Evolutionary conservation across 2,113 vertebrate species (phyloP), one percentile per base, ranked within the genome.

Genomic region (Apteryx mantelli): DNA sequence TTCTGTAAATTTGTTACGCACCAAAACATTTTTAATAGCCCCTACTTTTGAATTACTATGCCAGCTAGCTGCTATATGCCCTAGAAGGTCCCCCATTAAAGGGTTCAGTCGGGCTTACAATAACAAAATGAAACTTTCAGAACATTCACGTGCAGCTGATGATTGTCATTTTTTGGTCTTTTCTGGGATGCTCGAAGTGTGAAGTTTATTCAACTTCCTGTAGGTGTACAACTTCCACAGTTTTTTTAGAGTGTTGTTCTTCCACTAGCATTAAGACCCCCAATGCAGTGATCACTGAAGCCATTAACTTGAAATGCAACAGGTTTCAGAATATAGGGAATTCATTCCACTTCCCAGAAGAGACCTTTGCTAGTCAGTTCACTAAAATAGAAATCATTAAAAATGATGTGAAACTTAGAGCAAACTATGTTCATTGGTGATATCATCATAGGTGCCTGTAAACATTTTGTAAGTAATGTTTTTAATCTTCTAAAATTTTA

Each of bases 61-160:
- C 28, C 5, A 32, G 4, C 2, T 12, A 25, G 21, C 11, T 48
- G 2, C n/a, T 61, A 1, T 34, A 4, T 5, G 1, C 69, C 40
- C 73, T 28, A 30, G 6, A 52, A 24, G 13, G 7, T 61, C 13
- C 40, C 14, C 8, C 3, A 5, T 70, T 46, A 22, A 73, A 46
- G 32, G 9, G 20, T 56, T 80, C 25, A 22, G 19, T 68, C 52
- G 22, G 36, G 14, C 15, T 88, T 9, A 32, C 16, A 71, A 68
- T 53, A 65, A 11, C 15, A 3, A 28, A 6, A 66, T 21, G 32
- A 69, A 1, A 2, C 4, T 40, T 74, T 1, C 36, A 22, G 1
- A 9, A 7, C 8, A 2, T 85, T 56, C 9, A 18, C 2, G 7
- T 58, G 24, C 34, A 48, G 9, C 69, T 30, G n/a, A 32, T 13